These are phyloP conservation scores for Ophion slaviceki DNA, from an alignment of 2,888 invertebrate species.

Conservation along the genomic window DNA sequence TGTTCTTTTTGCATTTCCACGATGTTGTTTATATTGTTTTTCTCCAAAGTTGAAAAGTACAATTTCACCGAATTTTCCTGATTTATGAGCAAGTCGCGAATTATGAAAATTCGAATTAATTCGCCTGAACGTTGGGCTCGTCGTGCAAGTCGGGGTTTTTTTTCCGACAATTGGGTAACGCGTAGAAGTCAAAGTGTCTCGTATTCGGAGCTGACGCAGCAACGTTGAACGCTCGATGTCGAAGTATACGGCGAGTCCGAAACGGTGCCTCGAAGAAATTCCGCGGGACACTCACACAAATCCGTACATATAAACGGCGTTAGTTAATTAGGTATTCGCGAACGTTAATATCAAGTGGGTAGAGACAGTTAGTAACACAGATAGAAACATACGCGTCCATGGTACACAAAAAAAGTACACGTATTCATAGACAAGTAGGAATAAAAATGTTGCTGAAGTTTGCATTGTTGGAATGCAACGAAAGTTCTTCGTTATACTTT, in stretches of 20 bases:
- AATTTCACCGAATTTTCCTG: background rate
- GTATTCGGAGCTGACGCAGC: too few species aligned
- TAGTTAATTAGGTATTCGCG: conserved; percentile 42
- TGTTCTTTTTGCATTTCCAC: too few species aligned
- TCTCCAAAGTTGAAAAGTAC: background rate
- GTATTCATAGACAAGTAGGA: background rate
- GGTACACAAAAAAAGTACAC: background rate
- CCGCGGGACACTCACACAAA: conserved; percentile 16
- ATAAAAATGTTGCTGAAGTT: background rate
- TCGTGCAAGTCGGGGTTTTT: background rate
- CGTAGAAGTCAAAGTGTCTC: too few species aligned
- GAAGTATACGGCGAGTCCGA: conserved; percentile 33
- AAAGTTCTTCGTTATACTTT: background rate
- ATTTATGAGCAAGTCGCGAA: too few species aligned
- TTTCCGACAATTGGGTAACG: background rate
- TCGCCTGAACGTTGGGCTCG: too few species aligned
- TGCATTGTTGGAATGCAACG: background rate
- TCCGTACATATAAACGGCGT: background rate
- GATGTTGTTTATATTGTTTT: background rate
- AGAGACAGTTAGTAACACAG: conserved; percentile 3
- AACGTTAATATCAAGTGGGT: conserved; percentile 32
- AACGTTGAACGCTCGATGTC: conserved; percentile 31
- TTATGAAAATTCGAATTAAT: too few species aligned
- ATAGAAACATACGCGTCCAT: background rate
- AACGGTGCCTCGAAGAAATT: conserved; percentile 49